phyloP scores from a whole-genome alignment of 1,140 invertebrate genomes.

The Drepana arcuata region DNA sequence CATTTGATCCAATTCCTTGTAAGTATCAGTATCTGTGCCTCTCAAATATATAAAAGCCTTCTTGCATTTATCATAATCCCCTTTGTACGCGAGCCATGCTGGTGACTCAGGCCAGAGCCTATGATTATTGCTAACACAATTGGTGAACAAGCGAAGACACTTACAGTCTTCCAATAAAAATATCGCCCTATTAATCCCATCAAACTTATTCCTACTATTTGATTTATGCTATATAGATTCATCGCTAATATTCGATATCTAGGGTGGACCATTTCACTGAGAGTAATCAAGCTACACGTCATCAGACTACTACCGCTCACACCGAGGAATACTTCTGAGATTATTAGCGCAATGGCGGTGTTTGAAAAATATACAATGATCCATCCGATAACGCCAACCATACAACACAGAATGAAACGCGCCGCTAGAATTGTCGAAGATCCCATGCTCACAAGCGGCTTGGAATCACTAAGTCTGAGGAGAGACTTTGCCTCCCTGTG shows the following conservation, averaged over 20 bases:
- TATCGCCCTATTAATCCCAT: slow-evolving; percentile 6
- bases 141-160: slow-evolving; percentile 3
- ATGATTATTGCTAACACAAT: slow-evolving; percentile 1
- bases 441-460: too few species aligned
- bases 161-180: slow-evolving; percentile 9
- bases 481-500: too few species aligned
- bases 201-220: slow-evolving; percentile 4
- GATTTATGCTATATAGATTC: not conserved
- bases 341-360: not conserved
- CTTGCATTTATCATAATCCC: slow-evolving; percentile 5
- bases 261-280: slow-evolving; percentile 9
- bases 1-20: slow-evolving; percentile 3
- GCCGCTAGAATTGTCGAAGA: too few species aligned
- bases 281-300: slow-evolving; percentile 1
- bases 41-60: slow-evolving; percentile 3
- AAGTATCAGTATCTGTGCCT: slow-evolving; percentile 4
- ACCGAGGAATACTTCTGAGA: slow-evolving; percentile 10
- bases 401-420: slow-evolving; percentile 4
- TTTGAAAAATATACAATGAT: not conserved
- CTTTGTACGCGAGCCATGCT: slow-evolving; percentile 9
- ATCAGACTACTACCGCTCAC: slow-evolving; percentile 3
- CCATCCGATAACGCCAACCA: slow-evolving; percentile 9
- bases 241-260: slow-evolving; percentile 2
- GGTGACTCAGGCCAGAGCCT: slow-evolving; percentile 9
- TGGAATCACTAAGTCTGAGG: too few species aligned